Conservation (phyloP, 2,797 vertebrate genomes). For the Fundulus diaphanus region DNA sequence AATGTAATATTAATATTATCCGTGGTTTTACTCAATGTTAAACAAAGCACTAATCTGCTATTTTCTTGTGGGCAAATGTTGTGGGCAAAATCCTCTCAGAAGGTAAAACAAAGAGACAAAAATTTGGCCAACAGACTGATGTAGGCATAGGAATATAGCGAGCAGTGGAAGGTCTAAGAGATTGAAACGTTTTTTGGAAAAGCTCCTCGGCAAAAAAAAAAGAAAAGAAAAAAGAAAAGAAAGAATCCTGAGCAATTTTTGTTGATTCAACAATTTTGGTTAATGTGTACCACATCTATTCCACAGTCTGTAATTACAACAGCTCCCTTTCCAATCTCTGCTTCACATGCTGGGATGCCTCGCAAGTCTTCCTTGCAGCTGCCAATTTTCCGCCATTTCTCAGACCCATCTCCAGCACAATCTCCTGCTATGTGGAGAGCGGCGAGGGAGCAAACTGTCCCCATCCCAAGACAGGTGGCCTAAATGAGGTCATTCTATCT, state of each 20-base stretch:
- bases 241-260: constrained; percentile 85
- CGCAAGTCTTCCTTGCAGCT: constrained; percentile 79
- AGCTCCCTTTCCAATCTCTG: constrained; percentile 88
- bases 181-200: constrained; percentile 82
- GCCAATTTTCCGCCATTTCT: constrained; percentile 86
- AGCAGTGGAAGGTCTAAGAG: constrained; percentile 79
- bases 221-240: constrained; percentile 73
- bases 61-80: constrained; percentile 47
- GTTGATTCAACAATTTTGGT: constrained; percentile 90
- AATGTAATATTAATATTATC: constrained; percentile 46
- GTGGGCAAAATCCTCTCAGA: constrained; percentile 25
- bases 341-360: constrained; percentile 82
- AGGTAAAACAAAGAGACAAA: constrained; percentile 53
- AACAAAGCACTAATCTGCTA: constrained; percentile 36
- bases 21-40: constrained; percentile 30
- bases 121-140: constrained; percentile 79
- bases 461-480: constrained; percentile 79
- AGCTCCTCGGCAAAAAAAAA: constrained; percentile 78
- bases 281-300: constrained; percentile 89
- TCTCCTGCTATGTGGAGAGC: constrained; percentile 66
- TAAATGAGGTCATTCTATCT: constrained; percentile 60
- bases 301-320: constrained; percentile 89
- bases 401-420: constrained; percentile 63
- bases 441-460: constrained; percentile 62
- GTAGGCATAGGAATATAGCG: constrained; percentile 82